These are phyloP conservation scores for Poeciliopsis occidentalis DNA, from an alignment of 2,113 vertebrate species.

Conservation along the genomic window DNA sequence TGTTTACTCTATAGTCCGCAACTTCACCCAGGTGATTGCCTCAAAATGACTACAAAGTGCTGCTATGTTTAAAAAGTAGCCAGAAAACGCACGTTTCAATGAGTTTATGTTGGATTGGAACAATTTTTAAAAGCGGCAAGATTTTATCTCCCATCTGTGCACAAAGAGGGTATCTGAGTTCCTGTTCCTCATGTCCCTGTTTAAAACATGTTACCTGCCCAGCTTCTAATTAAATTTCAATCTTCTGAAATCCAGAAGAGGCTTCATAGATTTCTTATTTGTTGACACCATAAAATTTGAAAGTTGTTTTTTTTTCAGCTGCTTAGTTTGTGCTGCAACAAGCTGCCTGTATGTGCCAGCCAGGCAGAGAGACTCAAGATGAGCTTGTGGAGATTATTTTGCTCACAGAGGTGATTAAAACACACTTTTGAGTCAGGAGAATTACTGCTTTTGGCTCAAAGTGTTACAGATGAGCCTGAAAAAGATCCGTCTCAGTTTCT, in stretches of 20 bases:
- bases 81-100: constrained; percentile 32
- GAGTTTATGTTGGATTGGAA: constrained; percentile 31
- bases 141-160: constrained; percentile 8
- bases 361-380: constrained; percentile 11
- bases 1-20: constrained; percentile 37
- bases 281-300: constrained; percentile 8
- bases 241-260: constrained; percentile 8
- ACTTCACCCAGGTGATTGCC: constrained; percentile 42
- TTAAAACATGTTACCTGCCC: not conserved
- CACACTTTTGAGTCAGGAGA: constrained; percentile 56
- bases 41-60: constrained; percentile 58
- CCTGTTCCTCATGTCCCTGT: not conserved
- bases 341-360: constrained; percentile 5
- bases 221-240: constrained; percentile 3
- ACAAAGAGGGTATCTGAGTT: constrained; percentile 1
- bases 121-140: constrained; percentile 17
- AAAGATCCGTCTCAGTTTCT: constrained; percentile 50
- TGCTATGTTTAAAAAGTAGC: constrained; percentile 43
- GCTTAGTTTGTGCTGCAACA: constrained; percentile 30
- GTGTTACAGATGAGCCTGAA: constrained; percentile 45
- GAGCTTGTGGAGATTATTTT: constrained; percentile 44
- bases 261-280: not conserved
- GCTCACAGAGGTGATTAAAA: constrained; percentile 66
- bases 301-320: constrained; percentile 9
- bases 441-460: constrained; percentile 47